Percentiles rank a stretch among this genome's conserved stretches.
These are phyloP conservation scores for Drosophila neoperkinsi DNA, from an alignment of 2,888 invertebrate species.

Conservation along the genomic window DNA sequence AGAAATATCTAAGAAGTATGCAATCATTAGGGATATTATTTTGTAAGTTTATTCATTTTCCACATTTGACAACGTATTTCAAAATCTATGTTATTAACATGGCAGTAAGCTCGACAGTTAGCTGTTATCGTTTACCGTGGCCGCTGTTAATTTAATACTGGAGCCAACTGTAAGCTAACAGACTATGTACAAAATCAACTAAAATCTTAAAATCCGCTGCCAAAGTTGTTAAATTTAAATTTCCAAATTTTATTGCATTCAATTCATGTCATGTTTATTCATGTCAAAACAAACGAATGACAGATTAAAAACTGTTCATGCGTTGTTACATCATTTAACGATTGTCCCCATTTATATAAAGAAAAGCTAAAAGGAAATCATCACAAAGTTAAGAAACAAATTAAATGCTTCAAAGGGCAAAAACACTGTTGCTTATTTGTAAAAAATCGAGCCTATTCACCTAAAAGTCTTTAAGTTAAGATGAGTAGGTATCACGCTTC, in stretches of 20 bases:
- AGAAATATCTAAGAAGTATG: background rate
- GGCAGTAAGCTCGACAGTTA: background rate
- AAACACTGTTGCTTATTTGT: background rate
- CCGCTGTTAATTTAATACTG: background rate
- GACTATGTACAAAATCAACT: background rate
- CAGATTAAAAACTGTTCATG: background rate
- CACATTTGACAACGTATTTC: background rate
- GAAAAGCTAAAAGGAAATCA: background rate
- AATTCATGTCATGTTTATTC: background rate
- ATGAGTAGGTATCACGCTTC: slow-evolving; percentile 43
- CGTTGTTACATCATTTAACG: background rate
- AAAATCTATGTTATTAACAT: background rate
- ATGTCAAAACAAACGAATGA: background rate
- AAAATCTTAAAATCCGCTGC: background rate
- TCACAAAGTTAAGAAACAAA: background rate
- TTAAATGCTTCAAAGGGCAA: background rate
- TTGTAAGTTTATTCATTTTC: background rate
- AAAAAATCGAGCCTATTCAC: slow-evolving; percentile 3
- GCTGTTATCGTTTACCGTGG: slow-evolving; percentile 22
- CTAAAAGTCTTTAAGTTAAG: slow-evolving; percentile 37
- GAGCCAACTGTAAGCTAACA: slow-evolving; percentile 25
- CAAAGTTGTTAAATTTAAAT: slow-evolving; percentile 16
- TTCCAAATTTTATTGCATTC: background rate
- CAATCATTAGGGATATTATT: background rate
- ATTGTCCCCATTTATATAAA: background rate